Conservation (phyloP, 1,140 invertebrate genomes). For the Nasonia giraulti region DNA sequence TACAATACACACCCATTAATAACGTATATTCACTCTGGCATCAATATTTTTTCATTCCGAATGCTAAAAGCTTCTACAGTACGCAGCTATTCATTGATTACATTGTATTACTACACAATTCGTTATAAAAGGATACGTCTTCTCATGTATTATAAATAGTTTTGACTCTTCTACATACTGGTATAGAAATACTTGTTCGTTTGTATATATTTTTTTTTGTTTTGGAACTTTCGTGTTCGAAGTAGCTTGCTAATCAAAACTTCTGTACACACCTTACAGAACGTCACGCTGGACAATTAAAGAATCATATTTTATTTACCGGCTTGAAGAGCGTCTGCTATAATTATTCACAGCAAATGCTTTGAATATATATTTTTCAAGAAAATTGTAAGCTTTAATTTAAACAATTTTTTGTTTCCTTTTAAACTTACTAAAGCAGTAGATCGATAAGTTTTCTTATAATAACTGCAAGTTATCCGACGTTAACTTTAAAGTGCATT, state of each 20-base stretch:
- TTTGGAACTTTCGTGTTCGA: constrained; percentile 37
- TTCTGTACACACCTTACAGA: constrained; percentile 29
- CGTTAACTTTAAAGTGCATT: constrained; percentile 20
- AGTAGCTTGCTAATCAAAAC: constrained; percentile 32
- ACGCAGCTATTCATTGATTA: constrained; percentile 44
- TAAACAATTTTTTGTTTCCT: neutral
- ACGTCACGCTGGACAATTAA: constrained; percentile 24
- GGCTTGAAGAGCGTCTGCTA: neutral
- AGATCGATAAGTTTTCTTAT: constrained; percentile 26
- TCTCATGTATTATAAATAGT: constrained; percentile 50
- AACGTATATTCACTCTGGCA: constrained; percentile 41
- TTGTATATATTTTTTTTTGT: constrained; percentile 37
- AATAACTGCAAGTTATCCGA: neutral
- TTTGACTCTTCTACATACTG: constrained; percentile 47
- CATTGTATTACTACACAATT: constrained; percentile 40
- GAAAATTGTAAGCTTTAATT: constrained; percentile 24
- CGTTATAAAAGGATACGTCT: constrained; percentile 53
- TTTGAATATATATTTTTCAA: neutral
- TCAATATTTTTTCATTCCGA: constrained; percentile 37
- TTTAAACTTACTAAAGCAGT: neutral
- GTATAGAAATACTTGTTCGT: constrained; percentile 55
- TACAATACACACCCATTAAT: constrained; percentile 7
- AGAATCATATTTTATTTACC: neutral
- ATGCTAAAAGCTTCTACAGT: constrained; percentile 40
- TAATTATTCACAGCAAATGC: neutral